Conservation (phyloP, 2,113 vertebrate genomes). For the Ceyx melanurus region DNA sequence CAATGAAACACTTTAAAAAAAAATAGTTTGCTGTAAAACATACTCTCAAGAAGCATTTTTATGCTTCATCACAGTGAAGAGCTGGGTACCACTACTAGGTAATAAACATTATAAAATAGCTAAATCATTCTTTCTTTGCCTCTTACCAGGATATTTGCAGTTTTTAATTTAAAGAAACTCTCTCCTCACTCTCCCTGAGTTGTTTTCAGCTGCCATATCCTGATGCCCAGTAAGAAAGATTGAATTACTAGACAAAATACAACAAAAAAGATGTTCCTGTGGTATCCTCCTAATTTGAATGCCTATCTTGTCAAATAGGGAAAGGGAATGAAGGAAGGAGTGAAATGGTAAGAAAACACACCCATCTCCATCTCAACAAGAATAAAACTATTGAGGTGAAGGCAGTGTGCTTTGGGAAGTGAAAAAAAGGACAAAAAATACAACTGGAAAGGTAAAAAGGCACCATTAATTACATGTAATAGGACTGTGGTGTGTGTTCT, state of each 20-base stretch:
- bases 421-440: constrained; percentile 3
- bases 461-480: neutral
- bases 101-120: constrained; percentile 1
- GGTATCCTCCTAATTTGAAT: neutral
- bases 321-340: neutral
- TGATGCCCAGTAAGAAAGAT: neutral
- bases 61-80: neutral
- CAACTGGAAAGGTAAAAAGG: neutral
- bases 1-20: neutral
- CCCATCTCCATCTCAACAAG: neutral
- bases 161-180: neutral
- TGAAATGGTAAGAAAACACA: neutral
- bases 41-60: neutral
- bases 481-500: neutral
- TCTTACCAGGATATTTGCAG: neutral
- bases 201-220: neutral
- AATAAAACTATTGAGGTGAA: neutral
- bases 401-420: neutral
- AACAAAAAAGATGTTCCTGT: neutral
- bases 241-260: neutral
- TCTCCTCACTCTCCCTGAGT: neutral
- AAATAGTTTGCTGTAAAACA: neutral
- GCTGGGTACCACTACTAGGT: neutral
- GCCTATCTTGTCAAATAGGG: neutral
- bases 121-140: neutral